Evolutionary conservation across 2,888 invertebrate genomes (phyloP).

Genomic region (Gymnocheta viridis): DNA sequence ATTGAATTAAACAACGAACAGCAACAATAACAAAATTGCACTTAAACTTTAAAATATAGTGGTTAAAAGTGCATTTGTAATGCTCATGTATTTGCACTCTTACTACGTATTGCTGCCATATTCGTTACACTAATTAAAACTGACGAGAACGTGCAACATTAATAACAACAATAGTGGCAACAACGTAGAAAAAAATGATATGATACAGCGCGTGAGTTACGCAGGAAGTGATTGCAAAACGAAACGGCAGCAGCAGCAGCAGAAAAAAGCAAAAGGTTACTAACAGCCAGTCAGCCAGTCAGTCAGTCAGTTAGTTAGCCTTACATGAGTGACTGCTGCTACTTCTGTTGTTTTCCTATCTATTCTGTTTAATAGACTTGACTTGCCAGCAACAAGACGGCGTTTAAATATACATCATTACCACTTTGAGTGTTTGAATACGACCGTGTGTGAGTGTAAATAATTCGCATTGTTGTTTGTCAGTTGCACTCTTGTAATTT

Average conservation of each 20-base stretch:
- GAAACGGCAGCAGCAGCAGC: conserved; percentile 24
- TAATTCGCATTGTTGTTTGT: conserved; percentile 60
- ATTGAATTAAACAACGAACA: conserved; percentile 23
- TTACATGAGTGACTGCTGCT: not conserved
- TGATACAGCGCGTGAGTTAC: conserved; percentile 65
- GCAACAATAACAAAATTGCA: conserved; percentile 51
- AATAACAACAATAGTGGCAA: conserved; percentile 69
- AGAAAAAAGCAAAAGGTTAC: conserved; percentile 56
- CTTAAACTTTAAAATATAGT: conserved; percentile 63
- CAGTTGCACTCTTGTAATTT: conserved; percentile 43
- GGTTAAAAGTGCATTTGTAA: conserved; percentile 56
- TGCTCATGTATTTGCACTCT: conserved; percentile 50
- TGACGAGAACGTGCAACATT: conserved; percentile 70
- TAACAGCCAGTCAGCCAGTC: not conserved
- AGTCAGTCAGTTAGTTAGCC: not conserved
- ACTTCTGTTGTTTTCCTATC: not conserved
- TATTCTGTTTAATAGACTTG: conserved; percentile 49
- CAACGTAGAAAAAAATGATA: conserved; percentile 28
- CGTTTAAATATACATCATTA: conserved; percentile 64
- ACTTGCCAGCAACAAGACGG: conserved; percentile 39
- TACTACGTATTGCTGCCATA: conserved; percentile 40
- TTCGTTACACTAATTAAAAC: conserved; percentile 70
- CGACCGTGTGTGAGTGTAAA: conserved; percentile 19
- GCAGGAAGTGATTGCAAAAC: conserved; percentile 71
- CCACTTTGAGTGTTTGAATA: conserved; percentile 51